phyloP scores from a whole-genome alignment of 2,113 vertebrate species.

The Paradisaea rubra region DNA sequence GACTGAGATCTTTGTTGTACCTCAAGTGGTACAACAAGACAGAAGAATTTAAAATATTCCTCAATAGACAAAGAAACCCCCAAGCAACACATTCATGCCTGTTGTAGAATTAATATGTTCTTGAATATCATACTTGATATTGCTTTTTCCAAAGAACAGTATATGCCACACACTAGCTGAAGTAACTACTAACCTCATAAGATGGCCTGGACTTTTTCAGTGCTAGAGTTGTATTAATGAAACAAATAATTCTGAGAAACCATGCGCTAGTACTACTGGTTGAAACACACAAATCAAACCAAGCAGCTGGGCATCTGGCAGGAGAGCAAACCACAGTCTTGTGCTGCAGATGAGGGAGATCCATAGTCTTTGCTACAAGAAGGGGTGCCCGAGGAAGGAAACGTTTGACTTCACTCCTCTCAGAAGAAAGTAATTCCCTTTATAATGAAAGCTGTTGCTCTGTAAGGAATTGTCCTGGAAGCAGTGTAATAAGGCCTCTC shows the following conservation, averaged over 20 bases:
- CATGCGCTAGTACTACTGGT: not conserved
- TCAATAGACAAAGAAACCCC: not conserved
- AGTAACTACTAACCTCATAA: not conserved
- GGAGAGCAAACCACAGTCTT: not conserved
- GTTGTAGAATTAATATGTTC: not conserved
- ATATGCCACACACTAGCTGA: not conserved
- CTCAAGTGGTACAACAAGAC: not conserved
- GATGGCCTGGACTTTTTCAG: not conserved
- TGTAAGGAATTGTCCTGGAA: not conserved
- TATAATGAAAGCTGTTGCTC: not conserved
- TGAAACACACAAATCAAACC: not conserved
- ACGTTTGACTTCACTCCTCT: fast-evolving
- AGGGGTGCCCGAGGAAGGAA: not conserved
- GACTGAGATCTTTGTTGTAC: not conserved
- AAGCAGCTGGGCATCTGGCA: not conserved
- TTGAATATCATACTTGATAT: not conserved
- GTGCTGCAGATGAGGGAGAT: not conserved
- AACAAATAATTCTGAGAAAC: not conserved
- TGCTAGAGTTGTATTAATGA: not conserved
- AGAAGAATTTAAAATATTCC: not conserved
- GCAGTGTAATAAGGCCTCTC: not conserved
- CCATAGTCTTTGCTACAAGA: not conserved
- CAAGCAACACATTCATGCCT: not conserved
- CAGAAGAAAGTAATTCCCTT: not conserved
- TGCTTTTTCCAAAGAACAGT: not conserved